Evolutionary conservation across 1,140 invertebrate species (phyloP), one percentile per base, ranked within the genome.

Genomic region (Bicyclus anynana): DNA sequence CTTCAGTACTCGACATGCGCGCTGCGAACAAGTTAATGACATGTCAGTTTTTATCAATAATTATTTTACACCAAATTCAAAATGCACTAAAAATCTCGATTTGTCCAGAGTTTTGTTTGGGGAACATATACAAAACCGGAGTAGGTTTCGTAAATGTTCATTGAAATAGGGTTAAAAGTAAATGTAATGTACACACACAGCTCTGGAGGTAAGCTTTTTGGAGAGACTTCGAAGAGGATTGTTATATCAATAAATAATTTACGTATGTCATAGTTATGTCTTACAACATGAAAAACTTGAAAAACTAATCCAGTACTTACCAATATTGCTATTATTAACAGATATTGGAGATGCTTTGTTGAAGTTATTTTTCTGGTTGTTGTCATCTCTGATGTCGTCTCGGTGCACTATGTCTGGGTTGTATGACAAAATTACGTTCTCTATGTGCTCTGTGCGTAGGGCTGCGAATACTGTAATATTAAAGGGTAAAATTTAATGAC

Each of bases 341-440:
- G 81, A 84, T 17, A 84, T 82, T 0, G 80, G 82, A 0, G 84
- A 85, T 0, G 81, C 79, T 51, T 84, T 87, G 0, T 69, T 76
- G 2, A 65, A 66, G 5, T 79, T 66, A 21, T 50, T 72, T 49
- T 72, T 79, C 1, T 65, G 5, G 13, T 68, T 68, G 7, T 29
- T 59, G 3, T 79, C 80, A 14, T 82, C 79, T 0, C 44, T 64
- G 0, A 18, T 23, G 2, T 76, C 77, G 0, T 74, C 74, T 1
- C 59, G 57, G 20, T 67, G 65, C 5, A 67, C 53, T 2, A 86
- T 29, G 0, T 82, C 77, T 0, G 84, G 89, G 62, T 92, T 92
- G 74, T 95, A 93, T 0, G 94, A 91, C 55, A 97, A 84, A 20
- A 96, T 92, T 13, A 96, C 90, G 37, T 94, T 94, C 72, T 96